Evolutionary conservation across 2,888 invertebrate species (phyloP), one percentile per base, ranked within the genome.

Genomic region (Tribolium freemani): DNA sequence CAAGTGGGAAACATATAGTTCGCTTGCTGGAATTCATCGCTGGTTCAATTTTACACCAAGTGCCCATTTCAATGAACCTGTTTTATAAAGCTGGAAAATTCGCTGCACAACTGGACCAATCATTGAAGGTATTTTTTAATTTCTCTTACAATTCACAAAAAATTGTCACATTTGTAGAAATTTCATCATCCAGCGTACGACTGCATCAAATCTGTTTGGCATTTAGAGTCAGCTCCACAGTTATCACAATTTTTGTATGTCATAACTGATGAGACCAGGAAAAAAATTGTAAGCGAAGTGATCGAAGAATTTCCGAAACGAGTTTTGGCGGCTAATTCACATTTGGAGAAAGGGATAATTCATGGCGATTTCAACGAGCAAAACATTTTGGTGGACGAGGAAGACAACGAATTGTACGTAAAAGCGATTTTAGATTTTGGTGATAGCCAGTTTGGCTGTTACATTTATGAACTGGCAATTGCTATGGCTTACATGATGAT

Each of bases 311-410:
- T 94, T 85, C 91, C 93, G 76, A 86, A 88, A 6, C 88, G 90
- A 0, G 92, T 96, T 0, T 82, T 94, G 0, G 88, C 90, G 0
- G 84, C 87, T 0, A 81, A 89, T 1, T 86, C 89, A 0, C 87
- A 88, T 38, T 87, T 96, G 74, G 91, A 92, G 79, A 89, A 88
- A 80, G 94, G 92, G 79, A 80, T 94, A 3, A 94, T 97, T 73
- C 97, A 98, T 83, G 97, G 96, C 0, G 98, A 98, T 83, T 89
- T 95, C 71, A 97, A 97, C 84, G 96, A 97, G 82, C 94, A 94
- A 85, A 98, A 98, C 86, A 90, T 97, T 3, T 83, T 97, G 3
- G 77, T 83, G 0, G 77, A 79, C 10, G 31, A 79, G 16, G 10
- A 77, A 9, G 21, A 87, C 45, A 84, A 86, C 0, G 89, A 89